Evolutionary conservation across 2,797 vertebrate genomes (phyloP), one percentile per base, ranked within the genome.

Genomic region (Darevskia nairensis): DNA sequence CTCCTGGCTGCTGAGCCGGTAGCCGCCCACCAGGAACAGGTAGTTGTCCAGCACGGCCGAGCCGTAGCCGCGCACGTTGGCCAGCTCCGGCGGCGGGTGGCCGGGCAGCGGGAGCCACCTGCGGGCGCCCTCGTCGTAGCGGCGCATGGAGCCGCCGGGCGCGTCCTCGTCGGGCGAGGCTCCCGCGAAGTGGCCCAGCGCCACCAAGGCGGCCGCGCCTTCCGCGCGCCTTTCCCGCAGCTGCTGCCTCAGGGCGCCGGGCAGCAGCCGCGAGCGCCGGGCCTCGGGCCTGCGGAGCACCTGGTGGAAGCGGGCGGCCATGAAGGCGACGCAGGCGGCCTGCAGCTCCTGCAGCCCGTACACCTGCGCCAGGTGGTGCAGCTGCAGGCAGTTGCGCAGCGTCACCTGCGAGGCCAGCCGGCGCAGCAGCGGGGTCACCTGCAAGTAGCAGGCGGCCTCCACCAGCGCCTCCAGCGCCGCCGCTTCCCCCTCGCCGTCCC

Each of bases 21-120:
- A 98, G 1, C 98, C 98, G 0, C 99, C 99, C 0, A 97, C 98
- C 4, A 99, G 97, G 96, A 99, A 99, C 78, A 99, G 96, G 96
- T 99, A 99, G 96, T 99, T 99, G 94, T 99, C 98, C 77, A 99
- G 95, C 59, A 97, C 95, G 0, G 98, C 97, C 0, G 98, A 98
- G 7, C 98, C 98, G 0, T 98, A 99, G 0, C 98, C 98, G 59
- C 98, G 94, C 21, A 99, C 98, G 0, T 98, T 98, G 86, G 98
- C 96, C 97, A 99, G 98, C 41, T 98, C 98, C 0, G 97, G 92
- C 0, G 98, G 98, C 80, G 98, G 95, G 92, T 97, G 97, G 96
- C 96, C 98, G 23, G 98, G 97, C 21, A 99, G 95, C 0, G 98
- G 97, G 87, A 98, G 97, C 99, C 99, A 99, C 23, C 97, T 96